Percentiles rank a stretch among this genome's conserved stretches.
Conservation (phyloP, 2,797 vertebrate genomes). For the Parambassis ranga region DNA sequence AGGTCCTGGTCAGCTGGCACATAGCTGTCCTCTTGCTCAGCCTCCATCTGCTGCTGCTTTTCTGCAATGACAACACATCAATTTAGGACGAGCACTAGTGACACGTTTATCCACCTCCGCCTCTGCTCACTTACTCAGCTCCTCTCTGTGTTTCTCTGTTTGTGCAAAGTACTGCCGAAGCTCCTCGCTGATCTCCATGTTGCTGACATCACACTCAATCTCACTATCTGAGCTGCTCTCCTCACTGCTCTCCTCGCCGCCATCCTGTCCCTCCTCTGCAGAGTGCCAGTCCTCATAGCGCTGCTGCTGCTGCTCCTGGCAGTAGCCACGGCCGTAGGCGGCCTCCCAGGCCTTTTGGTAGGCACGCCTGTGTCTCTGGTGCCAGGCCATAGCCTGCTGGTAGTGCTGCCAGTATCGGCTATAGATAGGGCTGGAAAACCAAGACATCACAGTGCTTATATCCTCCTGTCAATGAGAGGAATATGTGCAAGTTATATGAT, state of each 20-base stretch:
- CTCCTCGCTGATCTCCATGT: conserved; percentile 97
- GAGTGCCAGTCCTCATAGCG: conserved; percentile 70
- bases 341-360: conserved; percentile 84
- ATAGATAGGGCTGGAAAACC: conserved; percentile 84
- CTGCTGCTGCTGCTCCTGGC: conserved; percentile 17
- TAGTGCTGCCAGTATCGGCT: conserved; percentile 93
- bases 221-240: conserved; percentile 79
- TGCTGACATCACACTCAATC: conserved; percentile 90
- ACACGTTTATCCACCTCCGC: too few species aligned
- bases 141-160: conserved; percentile 89
- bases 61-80: conserved; percentile 68
- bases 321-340: conserved; percentile 50
- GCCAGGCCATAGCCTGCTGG: conserved; percentile 88
- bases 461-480: conserved; percentile 54
- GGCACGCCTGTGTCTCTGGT: conserved; percentile 84
- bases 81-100: too few species aligned
- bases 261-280: background rate
- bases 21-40: conserved; percentile 72
- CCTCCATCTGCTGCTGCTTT: conserved; percentile 90
- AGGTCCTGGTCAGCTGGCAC: conserved; percentile 89
- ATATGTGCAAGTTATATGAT: background rate
- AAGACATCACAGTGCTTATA: conserved; percentile 47
- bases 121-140: conserved; percentile 85
- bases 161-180: conserved; percentile 93
- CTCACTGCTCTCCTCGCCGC: conserved; percentile 25